phyloP scores from a whole-genome alignment of 2,113 vertebrate genomes.

The Monarcha castaneiventris region DNA sequence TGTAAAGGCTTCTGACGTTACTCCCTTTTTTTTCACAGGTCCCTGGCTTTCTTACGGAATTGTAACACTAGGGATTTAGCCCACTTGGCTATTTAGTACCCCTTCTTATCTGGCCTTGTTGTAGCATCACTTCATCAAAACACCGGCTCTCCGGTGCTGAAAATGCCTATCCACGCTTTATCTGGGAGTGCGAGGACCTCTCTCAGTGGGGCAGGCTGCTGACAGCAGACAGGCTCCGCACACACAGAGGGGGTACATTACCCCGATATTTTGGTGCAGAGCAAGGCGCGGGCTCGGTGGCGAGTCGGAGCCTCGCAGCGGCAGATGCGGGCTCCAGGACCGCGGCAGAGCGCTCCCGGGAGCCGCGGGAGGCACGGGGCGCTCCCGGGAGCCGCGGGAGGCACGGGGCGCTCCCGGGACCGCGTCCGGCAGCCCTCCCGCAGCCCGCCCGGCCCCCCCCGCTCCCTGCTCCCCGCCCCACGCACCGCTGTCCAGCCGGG shows the following conservation, averaged over 20 bases:
- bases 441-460: neutral
- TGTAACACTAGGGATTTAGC: neutral
- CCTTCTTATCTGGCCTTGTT: neutral
- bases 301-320: fast-evolving
- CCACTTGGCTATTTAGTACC: neutral
- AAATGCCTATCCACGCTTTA: neutral
- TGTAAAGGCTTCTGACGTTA: neutral
- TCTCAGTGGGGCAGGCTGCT: neutral
- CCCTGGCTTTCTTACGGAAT: neutral
- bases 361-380: neutral
- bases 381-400: neutral
- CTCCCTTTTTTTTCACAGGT: neutral
- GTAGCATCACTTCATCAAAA: neutral
- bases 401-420: neutral
- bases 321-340: fast-evolving
- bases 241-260: fast-evolving
- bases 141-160: neutral
- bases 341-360: neutral
- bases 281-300: neutral
- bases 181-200: neutral
- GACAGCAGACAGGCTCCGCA: neutral
- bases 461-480: neutral
- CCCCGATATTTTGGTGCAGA: neutral
- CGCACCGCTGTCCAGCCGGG: conserved; percentile 71
- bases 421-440: neutral